Evolutionary conservation across 2,797 vertebrate genomes (phyloP).

Genomic region (Betta splendens): DNA sequence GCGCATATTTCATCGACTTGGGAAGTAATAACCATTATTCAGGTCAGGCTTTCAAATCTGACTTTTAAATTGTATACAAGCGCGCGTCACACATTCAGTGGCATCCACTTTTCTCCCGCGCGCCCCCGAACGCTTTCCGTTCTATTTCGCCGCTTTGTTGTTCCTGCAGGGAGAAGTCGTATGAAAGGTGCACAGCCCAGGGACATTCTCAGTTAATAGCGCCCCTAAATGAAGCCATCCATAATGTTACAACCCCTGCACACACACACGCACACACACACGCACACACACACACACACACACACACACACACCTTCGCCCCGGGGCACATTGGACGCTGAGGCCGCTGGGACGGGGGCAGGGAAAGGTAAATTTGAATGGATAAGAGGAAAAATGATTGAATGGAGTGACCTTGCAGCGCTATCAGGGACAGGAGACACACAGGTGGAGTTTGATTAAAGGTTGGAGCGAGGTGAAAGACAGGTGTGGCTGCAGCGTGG

Average conservation of each 20-base stretch:
- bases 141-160: conserved; percentile 51
- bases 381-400: conserved; percentile 55
- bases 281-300: conserved; percentile 20
- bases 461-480: conserved; percentile 34
- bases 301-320: conserved; percentile 30
- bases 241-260: conserved; percentile 65
- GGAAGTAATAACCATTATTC: conserved; percentile 61
- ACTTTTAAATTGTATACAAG: conserved; percentile 75
- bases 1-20: conserved; percentile 39
- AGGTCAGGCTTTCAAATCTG: conserved; percentile 63
- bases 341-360: conserved; percentile 41
- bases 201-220: conserved; percentile 77
- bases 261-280: conserved; percentile 14
- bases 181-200: conserved; percentile 70
- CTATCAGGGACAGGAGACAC: conserved; percentile 37
- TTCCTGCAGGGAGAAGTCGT: conserved; percentile 53
- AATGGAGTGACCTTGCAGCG: conserved; percentile 61
- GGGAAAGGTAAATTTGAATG: conserved; percentile 61
- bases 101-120: conserved; percentile 44
- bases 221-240: conserved; percentile 77
- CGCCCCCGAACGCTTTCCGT: conserved; percentile 45
- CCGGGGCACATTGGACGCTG: conserved; percentile 48
- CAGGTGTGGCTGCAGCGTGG: conserved; percentile 15
- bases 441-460: conserved; percentile 65
- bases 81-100: conserved; percentile 58